These are phyloP conservation scores for Sylvietta virens DNA, from an alignment of 2,113 vertebrate species.

Conservation along the genomic window DNA sequence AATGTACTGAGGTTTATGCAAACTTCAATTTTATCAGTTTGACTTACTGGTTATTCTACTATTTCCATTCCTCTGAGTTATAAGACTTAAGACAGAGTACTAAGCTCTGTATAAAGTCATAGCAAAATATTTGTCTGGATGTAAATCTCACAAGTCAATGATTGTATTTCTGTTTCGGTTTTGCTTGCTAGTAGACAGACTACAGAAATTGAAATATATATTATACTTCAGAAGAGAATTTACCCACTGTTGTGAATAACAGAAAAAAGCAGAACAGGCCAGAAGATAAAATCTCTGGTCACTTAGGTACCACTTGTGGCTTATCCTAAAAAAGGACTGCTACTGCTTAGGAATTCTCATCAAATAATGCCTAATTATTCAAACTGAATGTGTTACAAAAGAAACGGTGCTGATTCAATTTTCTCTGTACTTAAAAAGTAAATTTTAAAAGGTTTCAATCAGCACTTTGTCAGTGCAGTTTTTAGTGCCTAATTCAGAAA, in stretches of 20 bases:
- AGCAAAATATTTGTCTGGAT: neutral
- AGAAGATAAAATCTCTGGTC: neutral
- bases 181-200: neutral
- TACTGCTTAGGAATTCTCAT: neutral
- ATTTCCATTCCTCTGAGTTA: neutral
- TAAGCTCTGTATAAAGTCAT: neutral
- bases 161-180: neutral
- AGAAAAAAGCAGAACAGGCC: neutral
- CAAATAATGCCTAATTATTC: neutral
- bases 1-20: neutral
- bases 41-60: neutral
- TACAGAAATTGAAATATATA: neutral
- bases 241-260: neutral
- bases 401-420: neutral
- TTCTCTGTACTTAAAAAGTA: neutral
- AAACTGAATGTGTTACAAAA: neutral
- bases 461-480: neutral
- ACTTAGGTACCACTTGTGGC: neutral
- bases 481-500: neutral
- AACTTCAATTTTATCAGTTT: neutral
- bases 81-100: neutral
- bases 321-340: neutral
- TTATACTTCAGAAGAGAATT: neutral
- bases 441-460: neutral
- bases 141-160: neutral